These are phyloP conservation scores for Amphiprion clarkii DNA, from an alignment of 2,797 vertebrate species.

Conservation along the genomic window DNA sequence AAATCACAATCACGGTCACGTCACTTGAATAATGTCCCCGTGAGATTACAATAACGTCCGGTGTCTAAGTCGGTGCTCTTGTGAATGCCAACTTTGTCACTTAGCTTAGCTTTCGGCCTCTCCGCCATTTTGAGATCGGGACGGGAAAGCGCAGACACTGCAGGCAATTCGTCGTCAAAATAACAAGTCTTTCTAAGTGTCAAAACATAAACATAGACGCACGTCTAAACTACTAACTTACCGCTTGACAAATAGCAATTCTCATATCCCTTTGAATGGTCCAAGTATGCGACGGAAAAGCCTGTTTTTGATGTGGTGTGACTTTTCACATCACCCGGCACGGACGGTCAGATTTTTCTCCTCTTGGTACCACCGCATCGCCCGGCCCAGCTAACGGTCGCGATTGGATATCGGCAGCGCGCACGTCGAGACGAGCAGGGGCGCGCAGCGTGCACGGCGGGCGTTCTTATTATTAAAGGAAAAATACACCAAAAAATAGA, in stretches of 20 bases:
- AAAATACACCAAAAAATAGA: neutral
- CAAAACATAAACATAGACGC: conserved; percentile 38
- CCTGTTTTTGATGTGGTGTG: conserved; percentile 45
- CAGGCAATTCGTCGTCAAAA: conserved; percentile 86
- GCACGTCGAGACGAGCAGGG: conserved; percentile 71
- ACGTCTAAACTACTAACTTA: conserved; percentile 41
- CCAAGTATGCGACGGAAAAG: neutral
- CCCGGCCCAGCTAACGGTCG: conserved; percentile 78
- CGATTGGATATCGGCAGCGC: conserved; percentile 70
- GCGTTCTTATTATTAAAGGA: conserved; percentile 18
- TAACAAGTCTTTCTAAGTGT: conserved; percentile 72
- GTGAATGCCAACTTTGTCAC: conserved; percentile 67
- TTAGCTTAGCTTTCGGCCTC: conserved; percentile 87
- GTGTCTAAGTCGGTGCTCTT: conserved; percentile 8
- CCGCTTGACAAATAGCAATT: conserved; percentile 39
- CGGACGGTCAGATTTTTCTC: conserved; percentile 79
- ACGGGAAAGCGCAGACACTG: conserved; percentile 84
- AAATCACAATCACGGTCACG: neutral
- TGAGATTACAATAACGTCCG: accelerated
- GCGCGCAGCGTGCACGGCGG: conserved; percentile 46
- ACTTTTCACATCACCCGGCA: conserved; percentile 79
- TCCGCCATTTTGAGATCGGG: conserved; percentile 96
- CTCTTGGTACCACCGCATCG: conserved; percentile 82
- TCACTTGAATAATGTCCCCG: accelerated
- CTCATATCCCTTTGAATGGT: conserved; percentile 44